Conservation (phyloP, 1,140 invertebrate genomes). For the Akabosia matsudoensis region DNA sequence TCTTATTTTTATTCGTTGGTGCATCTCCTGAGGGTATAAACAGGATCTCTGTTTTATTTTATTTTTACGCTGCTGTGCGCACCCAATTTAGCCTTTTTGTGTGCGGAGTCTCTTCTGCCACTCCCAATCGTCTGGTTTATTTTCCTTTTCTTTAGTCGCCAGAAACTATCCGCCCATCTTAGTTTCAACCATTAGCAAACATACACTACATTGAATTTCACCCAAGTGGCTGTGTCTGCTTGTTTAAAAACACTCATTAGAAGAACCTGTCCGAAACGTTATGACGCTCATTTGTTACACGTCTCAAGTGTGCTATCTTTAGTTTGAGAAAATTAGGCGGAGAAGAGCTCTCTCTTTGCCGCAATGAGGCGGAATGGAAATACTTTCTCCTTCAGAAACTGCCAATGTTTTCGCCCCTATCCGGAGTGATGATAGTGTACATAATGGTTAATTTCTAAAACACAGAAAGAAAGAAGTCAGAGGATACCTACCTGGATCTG, state of each 20-base stretch:
- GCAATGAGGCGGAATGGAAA: background rate
- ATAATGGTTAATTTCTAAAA: no score
- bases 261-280: background rate
- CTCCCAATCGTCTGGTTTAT: background rate
- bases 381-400: no score
- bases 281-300: background rate
- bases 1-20: no score
- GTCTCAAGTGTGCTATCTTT: background rate
- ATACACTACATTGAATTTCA: no score
- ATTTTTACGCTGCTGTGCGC: no score
- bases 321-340: background rate
- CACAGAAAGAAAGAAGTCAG: background rate
- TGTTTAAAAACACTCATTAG: background rate
- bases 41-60: background rate
- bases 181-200: no score
- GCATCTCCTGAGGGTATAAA: background rate
- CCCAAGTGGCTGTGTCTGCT: no score
- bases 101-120: background rate
- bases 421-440: no score
- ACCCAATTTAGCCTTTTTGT: background rate
- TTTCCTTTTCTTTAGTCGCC: background rate
- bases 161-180: background rate
- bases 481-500: slow-evolving; percentile 65
- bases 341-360: background rate
- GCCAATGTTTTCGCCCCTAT: no score